Evolutionary conservation across 2,888 invertebrate genomes (phyloP).

Genomic region (Drosophila falleni): DNA sequence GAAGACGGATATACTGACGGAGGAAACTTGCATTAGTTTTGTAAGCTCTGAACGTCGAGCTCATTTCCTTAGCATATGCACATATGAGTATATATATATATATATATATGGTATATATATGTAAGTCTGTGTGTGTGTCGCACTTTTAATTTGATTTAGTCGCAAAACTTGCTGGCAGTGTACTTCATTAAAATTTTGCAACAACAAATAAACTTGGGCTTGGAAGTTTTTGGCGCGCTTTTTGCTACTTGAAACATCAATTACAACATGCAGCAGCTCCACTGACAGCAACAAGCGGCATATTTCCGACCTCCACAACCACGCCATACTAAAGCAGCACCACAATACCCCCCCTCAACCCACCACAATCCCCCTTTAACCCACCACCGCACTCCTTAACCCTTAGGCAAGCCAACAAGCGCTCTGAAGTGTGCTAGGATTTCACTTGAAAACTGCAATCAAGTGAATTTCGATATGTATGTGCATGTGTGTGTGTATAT

Average conservation of each 20-base stretch:
- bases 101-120: neutral
- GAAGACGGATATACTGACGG: conserved; percentile 45
- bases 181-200: conserved; percentile 80
- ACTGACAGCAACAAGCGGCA: conserved; percentile 62
- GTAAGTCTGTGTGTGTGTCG: conserved; percentile 25
- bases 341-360: neutral
- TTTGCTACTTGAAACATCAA: conserved; percentile 81
- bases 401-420: conserved; percentile 78
- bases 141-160: conserved; percentile 79
- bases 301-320: conserved; percentile 46
- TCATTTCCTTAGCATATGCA: conserved; percentile 59
- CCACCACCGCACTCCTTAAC: conserved; percentile 43
- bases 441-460: conserved; percentile 84
- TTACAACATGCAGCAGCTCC: conserved; percentile 66
- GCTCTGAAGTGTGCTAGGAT: conserved; percentile 79
- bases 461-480: conserved; percentile 82
- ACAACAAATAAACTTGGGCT: conserved; percentile 75
- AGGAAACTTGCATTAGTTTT: conserved; percentile 78
- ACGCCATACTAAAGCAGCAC: neutral
- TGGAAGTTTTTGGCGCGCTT: conserved; percentile 71
- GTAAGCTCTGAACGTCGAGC: conserved; percentile 48
- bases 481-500: conserved; percentile 15
- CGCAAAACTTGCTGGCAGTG: conserved; percentile 74
- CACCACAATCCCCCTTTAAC: neutral
- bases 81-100: neutral